Evolutionary conservation across 2,888 invertebrate genomes (phyloP), one percentile per base, ranked within the genome.

Genomic region (Halocaridina rubra): DNA sequence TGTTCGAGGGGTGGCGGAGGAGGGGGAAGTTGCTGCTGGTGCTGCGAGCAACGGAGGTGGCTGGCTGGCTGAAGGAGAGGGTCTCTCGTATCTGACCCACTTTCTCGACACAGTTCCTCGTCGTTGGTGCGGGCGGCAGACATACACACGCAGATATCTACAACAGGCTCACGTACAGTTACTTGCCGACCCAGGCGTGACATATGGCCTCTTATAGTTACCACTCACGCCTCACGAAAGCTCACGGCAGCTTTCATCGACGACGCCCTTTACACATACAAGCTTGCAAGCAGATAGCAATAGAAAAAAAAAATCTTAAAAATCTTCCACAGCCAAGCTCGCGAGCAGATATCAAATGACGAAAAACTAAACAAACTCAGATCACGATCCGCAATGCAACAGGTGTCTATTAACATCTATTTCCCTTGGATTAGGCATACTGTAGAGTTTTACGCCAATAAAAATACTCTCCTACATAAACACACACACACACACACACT

Each of bases 41-140:
- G 53, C 64, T 69, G 69, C 69, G 29, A 79, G 79, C 46, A 79
- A 69, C 80, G 80, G 72, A 57, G 80, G 80, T 61, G 61, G 74
- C 4, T 67, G 79, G 30, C 69, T 24, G 27, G 79, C 46, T 69
- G 79, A 16, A 8, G 53, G 53, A 53, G 53, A 2, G 19, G 53
- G 53, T 53, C 53, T 53, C 80, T 81, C 80, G 64, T 74, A 64
- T 72, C 72, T 81, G 80, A 81, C 80, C 80, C 80, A 81, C 80
- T 81, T 81, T 81, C 80, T 81, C 80, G 80, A 67, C 80, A 81
- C 80, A 81, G 80, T 81, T 81, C 80, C 61, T 81, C 74, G 74
- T 69, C 29, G 69, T 27, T 19, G 5, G 29, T 74, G 74, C 46
- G 80, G 80, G 74, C 30, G 80, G 61, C 74, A 75, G 61, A 74